Evolutionary conservation across 2,797 vertebrate genomes (phyloP).

Genomic region (Loriculus beryllinus): DNA sequence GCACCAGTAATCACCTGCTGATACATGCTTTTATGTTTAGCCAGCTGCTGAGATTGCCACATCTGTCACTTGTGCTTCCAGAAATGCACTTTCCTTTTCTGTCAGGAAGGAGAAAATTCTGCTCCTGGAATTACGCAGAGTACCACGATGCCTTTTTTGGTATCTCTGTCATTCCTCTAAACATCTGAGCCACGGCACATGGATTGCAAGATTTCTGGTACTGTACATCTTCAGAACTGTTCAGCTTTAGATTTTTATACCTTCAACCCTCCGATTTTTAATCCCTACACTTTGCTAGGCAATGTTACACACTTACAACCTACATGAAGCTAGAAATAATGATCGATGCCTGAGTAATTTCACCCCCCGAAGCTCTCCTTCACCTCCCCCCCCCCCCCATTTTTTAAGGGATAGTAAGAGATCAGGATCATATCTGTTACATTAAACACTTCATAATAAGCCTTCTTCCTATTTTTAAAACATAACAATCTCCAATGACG

Average conservation of each 20-base stretch:
- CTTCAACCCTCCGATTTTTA: not conserved
- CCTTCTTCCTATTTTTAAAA: not conserved
- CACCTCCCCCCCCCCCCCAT: too few species aligned
- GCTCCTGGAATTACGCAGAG: not conserved
- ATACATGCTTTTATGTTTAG: conserved; percentile 28
- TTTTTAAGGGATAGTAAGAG: not conserved
- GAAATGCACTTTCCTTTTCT: conserved; percentile 37
- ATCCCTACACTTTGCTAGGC: not conserved
- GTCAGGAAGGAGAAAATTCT: conserved; percentile 40
- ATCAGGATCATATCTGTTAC: not conserved
- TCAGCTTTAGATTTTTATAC: not conserved
- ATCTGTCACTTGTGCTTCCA: conserved; percentile 52
- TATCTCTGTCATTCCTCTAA: conserved; percentile 31
- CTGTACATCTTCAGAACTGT: not conserved
- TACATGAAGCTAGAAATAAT: not conserved
- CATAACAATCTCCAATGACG: not conserved
- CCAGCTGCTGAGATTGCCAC: conserved; percentile 54
- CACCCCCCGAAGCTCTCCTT: not conserved
- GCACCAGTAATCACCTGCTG: conserved; percentile 37
- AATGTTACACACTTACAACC: not conserved
- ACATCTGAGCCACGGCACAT: not conserved
- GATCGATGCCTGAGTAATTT: not conserved
- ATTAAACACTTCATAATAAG: not conserved
- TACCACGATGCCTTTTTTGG: conserved; percentile 57
- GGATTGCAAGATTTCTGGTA: not conserved